phyloP scores from a whole-genome alignment of 35 echinoderm and acorn worm genomes.

The Ptychodera flava region DNA sequence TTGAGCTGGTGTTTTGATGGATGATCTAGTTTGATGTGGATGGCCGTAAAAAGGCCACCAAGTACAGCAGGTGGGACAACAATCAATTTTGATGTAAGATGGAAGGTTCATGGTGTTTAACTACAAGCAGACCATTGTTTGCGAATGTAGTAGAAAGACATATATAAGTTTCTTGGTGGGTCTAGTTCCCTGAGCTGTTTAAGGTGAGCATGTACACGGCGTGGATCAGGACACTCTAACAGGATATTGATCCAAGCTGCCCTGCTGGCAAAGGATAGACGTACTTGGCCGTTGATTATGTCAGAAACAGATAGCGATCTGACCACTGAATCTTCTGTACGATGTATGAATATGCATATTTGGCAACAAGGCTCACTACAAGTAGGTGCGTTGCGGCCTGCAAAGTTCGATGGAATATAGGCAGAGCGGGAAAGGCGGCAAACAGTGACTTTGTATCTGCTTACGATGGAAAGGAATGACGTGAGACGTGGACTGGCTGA shows the following conservation, averaged over 20 bases:
- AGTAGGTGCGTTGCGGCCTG: constrained; percentile 46
- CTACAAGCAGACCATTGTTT: too few relatives aligned
- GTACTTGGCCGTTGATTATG: constrained; percentile 27
- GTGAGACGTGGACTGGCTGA: too few relatives aligned
- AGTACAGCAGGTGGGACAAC: constrained; percentile 5
- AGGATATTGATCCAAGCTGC: constrained; percentile 42
- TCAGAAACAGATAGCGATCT: constrained; percentile 35
- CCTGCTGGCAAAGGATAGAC: constrained; percentile 38
- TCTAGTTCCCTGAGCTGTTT: constrained; percentile 23
- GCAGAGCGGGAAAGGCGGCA: constrained; percentile 52
- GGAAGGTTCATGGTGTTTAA: constrained; percentile 4
- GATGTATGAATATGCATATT: constrained; percentile 37
- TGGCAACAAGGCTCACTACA: too few relatives aligned
- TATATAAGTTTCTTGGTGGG: constrained; percentile 42
- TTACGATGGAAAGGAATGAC: constrained; percentile 55
- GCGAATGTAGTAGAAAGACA: constrained; percentile 36
- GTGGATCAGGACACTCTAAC: constrained; percentile 41
- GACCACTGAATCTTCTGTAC: constrained; percentile 14
- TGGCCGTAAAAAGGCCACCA: constrained; percentile 18
- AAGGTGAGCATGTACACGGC: constrained; percentile 32
- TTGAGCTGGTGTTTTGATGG: too few relatives aligned
- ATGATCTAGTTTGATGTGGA: constrained; percentile 31
- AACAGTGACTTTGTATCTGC: constrained; percentile 32
- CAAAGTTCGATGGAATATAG: constrained; percentile 59
- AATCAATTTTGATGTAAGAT: constrained; percentile 2